Percentiles rank a stretch among this genome's conserved stretches.
phyloP scores from a whole-genome alignment of 2,797 vertebrate species.

The Balearica regulorum region DNA sequence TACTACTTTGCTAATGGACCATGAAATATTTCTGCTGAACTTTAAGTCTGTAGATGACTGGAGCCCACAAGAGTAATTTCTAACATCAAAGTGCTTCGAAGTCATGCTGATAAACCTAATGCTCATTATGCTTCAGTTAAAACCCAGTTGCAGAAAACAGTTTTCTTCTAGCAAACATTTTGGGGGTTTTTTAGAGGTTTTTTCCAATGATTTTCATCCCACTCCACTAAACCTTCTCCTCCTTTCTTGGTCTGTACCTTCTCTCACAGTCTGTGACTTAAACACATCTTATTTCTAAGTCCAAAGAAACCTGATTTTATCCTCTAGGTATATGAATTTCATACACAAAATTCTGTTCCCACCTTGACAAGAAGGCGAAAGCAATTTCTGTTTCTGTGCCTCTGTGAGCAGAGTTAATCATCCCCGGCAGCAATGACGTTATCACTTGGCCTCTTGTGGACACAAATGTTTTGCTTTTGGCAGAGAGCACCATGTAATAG shows the following conservation, averaged over 20 bases:
- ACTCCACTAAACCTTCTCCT: not conserved
- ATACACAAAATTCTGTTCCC: not conserved
- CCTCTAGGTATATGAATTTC: not conserved
- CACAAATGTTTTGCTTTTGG: constrained; percentile 54
- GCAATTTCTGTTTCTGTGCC: constrained; percentile 39
- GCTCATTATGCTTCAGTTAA: constrained; percentile 5
- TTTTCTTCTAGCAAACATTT: not conserved
- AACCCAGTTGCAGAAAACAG: not conserved
- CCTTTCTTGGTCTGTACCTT: not conserved
- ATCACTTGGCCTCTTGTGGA: constrained; percentile 43
- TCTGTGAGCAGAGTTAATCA: constrained; percentile 35
- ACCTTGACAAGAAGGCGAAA: constrained; percentile 27
- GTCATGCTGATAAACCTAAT: not conserved
- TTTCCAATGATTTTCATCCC: not conserved
- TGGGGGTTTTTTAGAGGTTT: not conserved
- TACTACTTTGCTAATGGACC: constrained; percentile 6
- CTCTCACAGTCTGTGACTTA: not conserved
- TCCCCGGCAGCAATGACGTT: constrained; percentile 39
- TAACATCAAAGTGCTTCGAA: not conserved
- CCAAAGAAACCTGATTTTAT: not conserved
- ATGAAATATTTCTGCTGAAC: constrained; percentile 32
- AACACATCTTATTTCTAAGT: not conserved
- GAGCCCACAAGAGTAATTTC: not conserved
- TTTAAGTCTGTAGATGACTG: not conserved
- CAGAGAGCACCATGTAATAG: not conserved